These are phyloP conservation scores for Scaptomyza parva DNA, from an alignment of 2,888 invertebrate genomes.

Conservation along the genomic window DNA sequence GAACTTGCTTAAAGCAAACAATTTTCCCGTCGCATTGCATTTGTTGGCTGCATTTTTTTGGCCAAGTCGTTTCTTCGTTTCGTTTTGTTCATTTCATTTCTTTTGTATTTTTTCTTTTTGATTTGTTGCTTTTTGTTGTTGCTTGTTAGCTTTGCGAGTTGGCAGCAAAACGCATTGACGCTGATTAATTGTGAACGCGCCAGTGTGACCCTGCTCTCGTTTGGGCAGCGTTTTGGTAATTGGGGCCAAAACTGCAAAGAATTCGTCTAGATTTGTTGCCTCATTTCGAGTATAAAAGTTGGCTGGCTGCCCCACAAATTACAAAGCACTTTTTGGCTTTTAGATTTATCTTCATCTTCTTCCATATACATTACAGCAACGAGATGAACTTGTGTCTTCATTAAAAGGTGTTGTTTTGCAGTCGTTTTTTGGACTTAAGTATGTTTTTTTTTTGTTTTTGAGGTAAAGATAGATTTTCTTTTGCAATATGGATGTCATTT, in stretches of 20 bases:
- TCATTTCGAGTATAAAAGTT: neutral
- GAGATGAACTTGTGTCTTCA: neutral
- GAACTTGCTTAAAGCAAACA: neutral
- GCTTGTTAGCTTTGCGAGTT: conserved; percentile 41
- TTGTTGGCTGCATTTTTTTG: conserved; percentile 44
- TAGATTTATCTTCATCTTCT: conserved; percentile 4
- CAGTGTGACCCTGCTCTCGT: conserved; percentile 61
- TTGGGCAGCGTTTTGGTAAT: conserved; percentile 20
- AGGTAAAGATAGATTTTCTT: neutral
- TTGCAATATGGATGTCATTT: neutral
- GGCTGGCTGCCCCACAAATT: conserved; percentile 9
- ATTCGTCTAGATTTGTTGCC: neutral
- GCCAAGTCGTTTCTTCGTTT: neutral
- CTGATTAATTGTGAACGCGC: conserved; percentile 65
- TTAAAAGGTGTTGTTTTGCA: neutral
- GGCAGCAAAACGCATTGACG: conserved; percentile 56
- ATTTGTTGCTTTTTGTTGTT: conserved; percentile 31
- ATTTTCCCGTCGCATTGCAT: too few species aligned
- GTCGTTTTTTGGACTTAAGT: neutral
- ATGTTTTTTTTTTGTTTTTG: neutral
- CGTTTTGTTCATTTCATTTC: conserved; percentile 5
- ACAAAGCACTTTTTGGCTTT: neutral
- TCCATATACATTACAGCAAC: conserved; percentile 13
- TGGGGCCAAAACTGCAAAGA: conserved; percentile 6
- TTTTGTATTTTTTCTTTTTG: conserved; percentile 13